These are phyloP conservation scores for Dolichoris vasculosae DNA, from an alignment of 1,140 invertebrate genomes.

Conservation along the genomic window DNA sequence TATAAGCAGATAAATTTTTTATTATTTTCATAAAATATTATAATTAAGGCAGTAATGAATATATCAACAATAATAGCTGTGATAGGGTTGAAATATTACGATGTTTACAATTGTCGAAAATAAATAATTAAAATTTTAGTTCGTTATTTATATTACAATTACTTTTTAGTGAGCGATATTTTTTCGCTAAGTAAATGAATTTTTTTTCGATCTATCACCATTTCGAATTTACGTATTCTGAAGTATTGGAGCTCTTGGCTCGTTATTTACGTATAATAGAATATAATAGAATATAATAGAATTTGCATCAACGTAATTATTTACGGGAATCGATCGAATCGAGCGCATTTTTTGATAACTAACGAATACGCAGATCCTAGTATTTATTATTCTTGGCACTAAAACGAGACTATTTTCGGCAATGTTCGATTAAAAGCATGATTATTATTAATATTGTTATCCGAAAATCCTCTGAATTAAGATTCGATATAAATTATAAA, in stretches of 20 bases:
- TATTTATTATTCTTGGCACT: conserved; percentile 43
- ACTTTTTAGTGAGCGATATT: too few species aligned
- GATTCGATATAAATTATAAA: not conserved
- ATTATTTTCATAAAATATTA: too few species aligned
- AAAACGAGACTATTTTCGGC: conserved; percentile 33
- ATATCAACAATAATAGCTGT: too few species aligned
- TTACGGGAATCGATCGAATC: not conserved
- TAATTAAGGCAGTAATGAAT: too few species aligned
- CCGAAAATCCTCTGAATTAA: not conserved
- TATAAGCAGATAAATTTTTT: too few species aligned
- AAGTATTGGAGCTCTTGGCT: not conserved
- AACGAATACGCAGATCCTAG: not conserved
- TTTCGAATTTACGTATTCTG: not conserved
- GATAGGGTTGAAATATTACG: too few species aligned
- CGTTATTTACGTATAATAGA: not conserved
- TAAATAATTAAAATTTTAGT: too few species aligned
- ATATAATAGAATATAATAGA: too few species aligned
- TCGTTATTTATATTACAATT: not conserved
- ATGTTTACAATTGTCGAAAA: not conserved
- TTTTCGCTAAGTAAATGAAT: too few species aligned
- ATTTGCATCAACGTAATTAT: not conserved
- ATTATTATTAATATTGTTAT: conserved; percentile 4
- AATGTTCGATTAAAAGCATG: not conserved
- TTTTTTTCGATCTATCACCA: not conserved
- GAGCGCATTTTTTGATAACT: not conserved